phyloP scores from a whole-genome alignment of 2,888 invertebrate species.

The Acrobasis suavella region DNA sequence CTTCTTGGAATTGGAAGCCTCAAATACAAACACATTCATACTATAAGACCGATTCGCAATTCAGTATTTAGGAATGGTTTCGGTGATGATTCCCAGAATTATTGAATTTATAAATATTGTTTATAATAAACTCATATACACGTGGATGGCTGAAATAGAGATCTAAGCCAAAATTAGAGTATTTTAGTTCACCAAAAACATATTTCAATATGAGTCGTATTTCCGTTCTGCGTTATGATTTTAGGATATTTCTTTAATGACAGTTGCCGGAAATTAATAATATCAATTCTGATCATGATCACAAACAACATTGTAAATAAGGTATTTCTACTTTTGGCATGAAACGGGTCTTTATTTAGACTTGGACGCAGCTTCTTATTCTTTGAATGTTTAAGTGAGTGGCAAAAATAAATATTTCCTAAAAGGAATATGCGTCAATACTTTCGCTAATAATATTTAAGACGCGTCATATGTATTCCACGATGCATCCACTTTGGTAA shows the following conservation, averaged over 20 bases:
- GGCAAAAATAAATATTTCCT: neutral
- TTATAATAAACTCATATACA: slow-evolving; percentile 26
- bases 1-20: no score
- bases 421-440: neutral
- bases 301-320: slow-evolving; percentile 1
- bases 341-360: neutral
- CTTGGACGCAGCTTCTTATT: neutral
- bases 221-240: neutral
- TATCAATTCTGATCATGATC: neutral
- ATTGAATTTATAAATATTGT: no score
- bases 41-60: no score
- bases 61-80: no score
- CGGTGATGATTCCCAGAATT: no score
- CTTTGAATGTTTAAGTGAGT: neutral
- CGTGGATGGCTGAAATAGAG: slow-evolving; percentile 44
- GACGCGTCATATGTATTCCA: no score
- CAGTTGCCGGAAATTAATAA: neutral
- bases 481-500: no score
- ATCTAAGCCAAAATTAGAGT: slow-evolving; percentile 42
- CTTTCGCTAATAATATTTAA: no score
- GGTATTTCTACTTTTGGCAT: neutral
- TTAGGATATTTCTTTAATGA: neutral
- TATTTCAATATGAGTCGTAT: neutral
- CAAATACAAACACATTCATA: no score
- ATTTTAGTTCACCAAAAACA: slow-evolving; percentile 54